Base-by-base conservation (phyloP, 1,140 invertebrate species). In the Drosophila bipectinata region DNA sequence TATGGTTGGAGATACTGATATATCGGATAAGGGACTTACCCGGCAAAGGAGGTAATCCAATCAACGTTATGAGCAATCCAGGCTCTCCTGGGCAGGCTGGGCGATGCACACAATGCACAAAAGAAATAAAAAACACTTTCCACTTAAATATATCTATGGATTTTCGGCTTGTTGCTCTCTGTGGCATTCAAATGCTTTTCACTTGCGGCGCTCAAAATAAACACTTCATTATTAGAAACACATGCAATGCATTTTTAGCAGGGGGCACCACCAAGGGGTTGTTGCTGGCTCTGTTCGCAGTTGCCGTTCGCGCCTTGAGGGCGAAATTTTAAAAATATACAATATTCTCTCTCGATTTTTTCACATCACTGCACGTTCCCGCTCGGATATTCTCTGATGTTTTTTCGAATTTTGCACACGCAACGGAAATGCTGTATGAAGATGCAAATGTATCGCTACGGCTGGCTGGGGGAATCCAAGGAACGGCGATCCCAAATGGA, bases 171-270 rank as follows among this genome's bases (percentile, higher is more conserved):
- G 24, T 41, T 59, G 55, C 57, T 72, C 34, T 37, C 24, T 48
- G 63, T 45, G 66, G 63, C 21, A 69, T 69, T 57, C 66, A 73
- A 73, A 73, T 73, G 56, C 69, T 45, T 73, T 62, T 73, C 64
- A 87, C 74, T 84, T 56, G 62, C 60, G 72, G 24, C 45, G 62
- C 76, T 63, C 52, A 87, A 87, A 88, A 88, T 87, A 88, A 87
- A 88, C 83, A 87, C 82, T 87, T 82, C 79, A 78, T 82, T 87
- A 87, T 87, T 87, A 82, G 82, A 87, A 87, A 88, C 83, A 87
- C 83, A 88, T 87, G 82, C 30, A 49, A 34, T 12, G 30, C 44
- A 69, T 49, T 45, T 57, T 52, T 51, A 30, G 53, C 47, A 53
- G 61, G 58, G 28, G 66, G 55, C 55, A 61, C 52, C 53, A 39